Conservation (phyloP, 2,888 invertebrate genomes). For the Eupithecia exiguata region DNA sequence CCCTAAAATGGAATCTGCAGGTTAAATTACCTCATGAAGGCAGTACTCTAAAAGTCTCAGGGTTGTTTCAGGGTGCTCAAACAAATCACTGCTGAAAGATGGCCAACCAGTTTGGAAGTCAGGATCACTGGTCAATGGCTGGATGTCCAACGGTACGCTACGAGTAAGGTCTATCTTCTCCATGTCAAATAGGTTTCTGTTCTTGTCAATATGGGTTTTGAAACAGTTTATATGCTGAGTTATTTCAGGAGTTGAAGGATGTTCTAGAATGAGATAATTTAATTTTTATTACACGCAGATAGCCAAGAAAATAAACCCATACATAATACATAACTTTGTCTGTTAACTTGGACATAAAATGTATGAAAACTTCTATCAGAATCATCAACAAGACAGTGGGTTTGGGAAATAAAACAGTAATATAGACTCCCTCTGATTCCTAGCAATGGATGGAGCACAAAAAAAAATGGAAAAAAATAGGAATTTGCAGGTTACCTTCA, state of each 20-base stretch:
- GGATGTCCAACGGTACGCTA: constrained; percentile 84
- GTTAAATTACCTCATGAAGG: constrained; percentile 86
- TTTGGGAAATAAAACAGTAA: no score
- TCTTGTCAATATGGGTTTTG: constrained; percentile 65
- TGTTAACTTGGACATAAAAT: no score
- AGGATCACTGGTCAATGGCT: constrained; percentile 80
- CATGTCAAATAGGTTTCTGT: constrained; percentile 76
- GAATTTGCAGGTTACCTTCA: constrained; percentile 83
- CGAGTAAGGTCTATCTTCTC: constrained; percentile 84
- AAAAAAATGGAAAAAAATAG: neutral
- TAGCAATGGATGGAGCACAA: neutral
- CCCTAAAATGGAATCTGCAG: neutral
- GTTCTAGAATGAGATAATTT: constrained; percentile 51
- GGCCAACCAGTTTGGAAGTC: constrained; percentile 85
- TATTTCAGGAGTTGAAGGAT: constrained; percentile 61
- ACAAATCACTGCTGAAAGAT: constrained; percentile 86
- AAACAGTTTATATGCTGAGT: constrained; percentile 58
- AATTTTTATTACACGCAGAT: neutral
- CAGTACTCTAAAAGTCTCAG: constrained; percentile 90
- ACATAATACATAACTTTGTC: neutral
- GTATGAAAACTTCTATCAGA: no score
- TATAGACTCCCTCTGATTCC: no score
- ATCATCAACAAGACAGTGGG: no score
- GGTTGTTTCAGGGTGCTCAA: constrained; percentile 86
- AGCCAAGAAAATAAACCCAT: neutral